A percentile compares a stretch with the other conserved stretches of the same genome.
Conservation (phyloP, 2,797 vertebrate species). For the Pangasius krempfi region DNA sequence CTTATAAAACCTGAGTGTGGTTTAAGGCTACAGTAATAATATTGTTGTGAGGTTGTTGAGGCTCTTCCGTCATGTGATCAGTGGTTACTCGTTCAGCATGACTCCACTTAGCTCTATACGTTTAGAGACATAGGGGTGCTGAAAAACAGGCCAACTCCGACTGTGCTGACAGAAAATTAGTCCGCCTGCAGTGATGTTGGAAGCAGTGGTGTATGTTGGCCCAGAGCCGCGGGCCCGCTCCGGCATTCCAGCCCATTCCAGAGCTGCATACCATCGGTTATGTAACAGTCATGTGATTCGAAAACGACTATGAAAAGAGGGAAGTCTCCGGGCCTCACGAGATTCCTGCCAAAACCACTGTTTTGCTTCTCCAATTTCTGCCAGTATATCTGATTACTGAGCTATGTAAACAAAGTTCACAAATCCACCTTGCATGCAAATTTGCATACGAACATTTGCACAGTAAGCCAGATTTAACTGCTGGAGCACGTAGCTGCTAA, state of each 20-base stretch:
- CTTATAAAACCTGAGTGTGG: background rate
- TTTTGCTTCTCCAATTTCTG: constrained; percentile 34
- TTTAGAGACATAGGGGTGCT: background rate
- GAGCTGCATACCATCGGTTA: constrained; percentile 35
- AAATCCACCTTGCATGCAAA: constrained; percentile 19
- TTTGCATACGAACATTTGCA: background rate
- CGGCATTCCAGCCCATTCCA: constrained; percentile 25
- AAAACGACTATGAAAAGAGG: constrained; percentile 25
- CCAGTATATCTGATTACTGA: constrained; percentile 17
- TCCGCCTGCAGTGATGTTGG: constrained; percentile 14
- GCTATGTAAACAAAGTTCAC: constrained; percentile 10
- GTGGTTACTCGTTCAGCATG: background rate
- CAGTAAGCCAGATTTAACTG: too few relatives aligned
- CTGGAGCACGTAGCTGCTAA: background rate
- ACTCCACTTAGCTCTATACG: constrained; percentile 11
- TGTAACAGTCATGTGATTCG: constrained; percentile 33
- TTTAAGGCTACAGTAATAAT: background rate
- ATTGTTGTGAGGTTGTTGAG: background rate
- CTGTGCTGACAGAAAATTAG: constrained; percentile 22
- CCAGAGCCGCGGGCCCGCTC: background rate
- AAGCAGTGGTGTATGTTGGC: constrained; percentile 17
- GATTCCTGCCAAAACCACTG: constrained; percentile 36
- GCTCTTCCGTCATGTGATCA: background rate
- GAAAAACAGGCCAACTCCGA: background rate
- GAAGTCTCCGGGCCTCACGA: constrained; percentile 13